These are phyloP conservation scores for Caenorhabditis uteleia DNA, from an alignment of 2,888 invertebrate genomes.

Conservation along the genomic window DNA sequence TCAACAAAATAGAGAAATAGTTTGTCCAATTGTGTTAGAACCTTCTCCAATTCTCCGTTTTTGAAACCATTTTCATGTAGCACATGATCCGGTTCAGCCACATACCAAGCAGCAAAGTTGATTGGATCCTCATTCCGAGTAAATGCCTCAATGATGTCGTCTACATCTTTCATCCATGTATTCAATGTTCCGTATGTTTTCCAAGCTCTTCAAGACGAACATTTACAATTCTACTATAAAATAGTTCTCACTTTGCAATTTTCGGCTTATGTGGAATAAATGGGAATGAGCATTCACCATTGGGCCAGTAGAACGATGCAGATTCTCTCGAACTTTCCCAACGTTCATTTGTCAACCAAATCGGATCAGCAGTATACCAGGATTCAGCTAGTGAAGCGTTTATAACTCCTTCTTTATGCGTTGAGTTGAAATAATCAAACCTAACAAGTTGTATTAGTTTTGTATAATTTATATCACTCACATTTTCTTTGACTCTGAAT, in stretches of 20 bases:
- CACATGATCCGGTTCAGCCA: constrained; percentile 70
- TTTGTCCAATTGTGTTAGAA: constrained; percentile 68
- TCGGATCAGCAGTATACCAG: constrained; percentile 48
- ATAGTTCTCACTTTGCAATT: constrained; percentile 32
- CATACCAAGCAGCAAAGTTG: constrained; percentile 71
- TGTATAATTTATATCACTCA: constrained; percentile 8
- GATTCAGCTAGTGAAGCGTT: constrained; percentile 31
- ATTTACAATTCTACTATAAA: neutral
- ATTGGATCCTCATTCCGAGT: constrained; percentile 60
- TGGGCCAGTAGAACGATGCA: constrained; percentile 51
- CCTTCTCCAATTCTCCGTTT: constrained; percentile 52
- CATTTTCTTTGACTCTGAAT: constrained; percentile 39
- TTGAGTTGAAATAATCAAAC: constrained; percentile 51
- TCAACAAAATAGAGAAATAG: constrained; percentile 69
- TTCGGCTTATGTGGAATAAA: constrained; percentile 34
- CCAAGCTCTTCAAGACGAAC: no score
- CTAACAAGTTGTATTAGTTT: constrained; percentile 15
- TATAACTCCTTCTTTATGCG: constrained; percentile 36
- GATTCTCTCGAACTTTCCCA: constrained; percentile 31
- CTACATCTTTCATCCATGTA: constrained; percentile 63
- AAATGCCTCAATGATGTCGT: constrained; percentile 60
- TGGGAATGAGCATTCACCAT: constrained; percentile 42
- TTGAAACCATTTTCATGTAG: constrained; percentile 71
- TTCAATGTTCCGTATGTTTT: constrained; percentile 41
- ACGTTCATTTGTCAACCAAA: constrained; percentile 51